Evolutionary conservation across 2,888 invertebrate species (phyloP).

Genomic region (Tipula unca): DNA sequence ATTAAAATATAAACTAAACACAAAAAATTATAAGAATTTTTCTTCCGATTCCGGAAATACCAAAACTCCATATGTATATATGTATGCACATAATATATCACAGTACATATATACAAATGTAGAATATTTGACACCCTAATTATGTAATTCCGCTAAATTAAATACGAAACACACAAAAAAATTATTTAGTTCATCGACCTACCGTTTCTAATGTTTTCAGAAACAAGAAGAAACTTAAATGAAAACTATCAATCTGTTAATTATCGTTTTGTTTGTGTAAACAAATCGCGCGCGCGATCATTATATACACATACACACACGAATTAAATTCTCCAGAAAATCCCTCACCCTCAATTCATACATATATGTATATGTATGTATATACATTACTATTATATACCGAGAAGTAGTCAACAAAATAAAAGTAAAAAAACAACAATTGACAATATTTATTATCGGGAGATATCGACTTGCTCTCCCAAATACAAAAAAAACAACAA

Average conservation of each 20-base stretch:
- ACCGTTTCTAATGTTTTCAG: not conserved
- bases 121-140: not conserved
- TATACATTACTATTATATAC: not conserved
- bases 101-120: not conserved
- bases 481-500: not conserved
- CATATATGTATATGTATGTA: not conserved
- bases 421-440: not conserved
- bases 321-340: not conserved
- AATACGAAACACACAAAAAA: not conserved
- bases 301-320: not conserved
- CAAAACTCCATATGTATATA: not conserved
- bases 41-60: constrained; percentile 14
- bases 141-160: not conserved
- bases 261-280: not conserved
- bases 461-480: not conserved
- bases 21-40: not conserved
- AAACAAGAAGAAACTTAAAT: not conserved
- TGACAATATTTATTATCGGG: not conserved
- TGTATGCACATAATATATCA: not conserved
- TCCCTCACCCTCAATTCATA: not conserved
- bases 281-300: constrained; percentile 9
- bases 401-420: not conserved
- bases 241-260: not conserved
- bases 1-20: not conserved
- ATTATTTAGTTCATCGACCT: not conserved